Percentiles rank a stretch among this genome's conserved stretches.
Evolutionary conservation across 2,797 vertebrate genomes (phyloP).

Genomic region (Threskiornis aethiopicus): DNA sequence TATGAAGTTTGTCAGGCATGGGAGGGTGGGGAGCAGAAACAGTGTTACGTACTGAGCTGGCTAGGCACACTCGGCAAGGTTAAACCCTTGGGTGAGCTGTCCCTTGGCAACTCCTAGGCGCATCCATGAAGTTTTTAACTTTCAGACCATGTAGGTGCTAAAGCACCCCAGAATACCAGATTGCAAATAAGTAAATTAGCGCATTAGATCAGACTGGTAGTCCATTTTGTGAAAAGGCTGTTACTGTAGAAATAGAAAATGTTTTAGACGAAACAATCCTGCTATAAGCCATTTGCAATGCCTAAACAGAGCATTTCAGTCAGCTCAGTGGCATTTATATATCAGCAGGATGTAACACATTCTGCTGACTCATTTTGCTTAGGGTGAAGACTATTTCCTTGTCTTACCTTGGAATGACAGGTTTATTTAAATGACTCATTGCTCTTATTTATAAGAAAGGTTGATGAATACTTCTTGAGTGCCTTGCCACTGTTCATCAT

Average conservation of each 20-base stretch:
- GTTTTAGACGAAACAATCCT: background rate
- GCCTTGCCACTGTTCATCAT: background rate
- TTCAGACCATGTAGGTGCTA: background rate
- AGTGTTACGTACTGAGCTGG: rapidly evolving
- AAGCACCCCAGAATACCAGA: background rate
- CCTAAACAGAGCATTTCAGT: background rate
- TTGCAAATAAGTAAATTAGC: background rate
- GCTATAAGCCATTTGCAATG: background rate
- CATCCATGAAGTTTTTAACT: background rate
- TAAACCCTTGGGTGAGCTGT: background rate
- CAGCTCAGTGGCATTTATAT: background rate
- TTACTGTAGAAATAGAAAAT: background rate
- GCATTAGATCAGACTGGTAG: background rate
- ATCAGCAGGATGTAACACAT: background rate
- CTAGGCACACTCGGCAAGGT: background rate
- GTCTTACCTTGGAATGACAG: background rate
- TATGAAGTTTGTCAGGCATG: background rate
- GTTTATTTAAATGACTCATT: background rate
- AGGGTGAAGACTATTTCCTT: background rate
- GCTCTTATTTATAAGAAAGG: background rate
- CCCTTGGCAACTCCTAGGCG: background rate
- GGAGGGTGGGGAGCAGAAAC: background rate
- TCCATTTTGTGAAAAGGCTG: background rate
- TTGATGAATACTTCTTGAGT: background rate
- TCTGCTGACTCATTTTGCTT: background rate